Evolutionary conservation across 2,113 vertebrate species (phyloP).

Genomic region (Pedetes capensis): DNA sequence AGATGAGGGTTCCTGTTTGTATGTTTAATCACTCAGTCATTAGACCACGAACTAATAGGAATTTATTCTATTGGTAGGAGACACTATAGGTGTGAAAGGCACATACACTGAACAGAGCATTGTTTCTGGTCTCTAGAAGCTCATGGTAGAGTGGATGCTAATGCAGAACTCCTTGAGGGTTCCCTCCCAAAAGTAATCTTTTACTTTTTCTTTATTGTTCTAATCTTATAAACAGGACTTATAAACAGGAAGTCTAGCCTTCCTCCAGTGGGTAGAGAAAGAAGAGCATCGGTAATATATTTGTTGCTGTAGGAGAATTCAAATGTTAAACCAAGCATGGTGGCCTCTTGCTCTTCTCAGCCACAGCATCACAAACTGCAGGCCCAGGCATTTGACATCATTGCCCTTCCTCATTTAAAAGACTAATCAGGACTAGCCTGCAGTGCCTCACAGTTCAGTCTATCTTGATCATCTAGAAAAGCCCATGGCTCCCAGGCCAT

Average conservation of each 20-base stretch:
- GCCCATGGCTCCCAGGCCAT: neutral
- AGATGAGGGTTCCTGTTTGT: neutral
- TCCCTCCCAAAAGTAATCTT: neutral
- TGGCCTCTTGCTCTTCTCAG: neutral
- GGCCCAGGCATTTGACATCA: neutral
- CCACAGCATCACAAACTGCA: neutral
- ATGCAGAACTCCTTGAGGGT: neutral
- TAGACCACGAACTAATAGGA: neutral
- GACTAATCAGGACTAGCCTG: neutral
- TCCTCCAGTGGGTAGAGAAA: neutral
- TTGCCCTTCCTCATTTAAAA: neutral
- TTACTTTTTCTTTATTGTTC: neutral
- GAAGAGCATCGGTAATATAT: neutral
- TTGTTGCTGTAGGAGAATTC: neutral
- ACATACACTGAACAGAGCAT: neutral
- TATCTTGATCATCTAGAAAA: neutral
- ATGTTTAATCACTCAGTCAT: neutral
- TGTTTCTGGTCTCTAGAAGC: neutral
- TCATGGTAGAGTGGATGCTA: no score
- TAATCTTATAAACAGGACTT: neutral
- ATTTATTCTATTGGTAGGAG: neutral
- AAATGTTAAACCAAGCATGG: neutral
- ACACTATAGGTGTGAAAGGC: neutral
- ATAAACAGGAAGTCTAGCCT: neutral
- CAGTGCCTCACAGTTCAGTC: neutral